Conservation (phyloP, 2,113 vertebrate species). For the Mastomys coucha region DNA sequence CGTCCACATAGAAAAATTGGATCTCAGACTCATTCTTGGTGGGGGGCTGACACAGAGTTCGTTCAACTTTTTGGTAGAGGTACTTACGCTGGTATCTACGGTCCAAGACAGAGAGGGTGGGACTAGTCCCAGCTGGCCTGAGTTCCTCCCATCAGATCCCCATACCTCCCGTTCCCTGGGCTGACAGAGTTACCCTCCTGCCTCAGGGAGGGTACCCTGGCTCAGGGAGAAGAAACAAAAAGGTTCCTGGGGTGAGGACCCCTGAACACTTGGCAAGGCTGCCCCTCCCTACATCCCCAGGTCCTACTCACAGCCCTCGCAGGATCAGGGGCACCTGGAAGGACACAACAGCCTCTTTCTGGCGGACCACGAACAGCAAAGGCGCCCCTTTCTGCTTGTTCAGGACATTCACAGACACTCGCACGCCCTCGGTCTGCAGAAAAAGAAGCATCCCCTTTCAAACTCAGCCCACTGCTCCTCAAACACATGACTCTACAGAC, state of each 20-base stretch:
- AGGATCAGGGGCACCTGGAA: conserved; percentile 98
- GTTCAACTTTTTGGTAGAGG: conserved; percentile 94
- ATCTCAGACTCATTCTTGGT: conserved; percentile 90
- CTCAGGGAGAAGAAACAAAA: not conserved
- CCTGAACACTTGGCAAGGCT: not conserved
- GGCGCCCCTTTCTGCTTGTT: conserved; percentile 89
- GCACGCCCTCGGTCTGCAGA: conserved; percentile 94
- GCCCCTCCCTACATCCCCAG: not conserved
- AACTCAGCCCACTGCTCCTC: not conserved
- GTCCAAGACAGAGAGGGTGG: not conserved
- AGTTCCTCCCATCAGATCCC: not conserved
- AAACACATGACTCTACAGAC: not conserved
- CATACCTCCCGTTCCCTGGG: not conserved
- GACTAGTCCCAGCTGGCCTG: not conserved
- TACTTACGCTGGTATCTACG: conserved; percentile 96
- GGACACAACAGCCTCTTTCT: conserved; percentile 97
- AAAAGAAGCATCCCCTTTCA: not conserved
- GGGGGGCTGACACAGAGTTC: conserved; percentile 96
- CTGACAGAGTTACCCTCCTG: not conserved
- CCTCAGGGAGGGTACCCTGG: not conserved
- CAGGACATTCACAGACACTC: conserved; percentile 93
- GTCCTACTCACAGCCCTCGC: conserved; percentile 94
- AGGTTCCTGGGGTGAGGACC: not conserved
- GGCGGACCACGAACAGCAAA: conserved; percentile 95
- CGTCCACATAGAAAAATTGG: conserved; percentile 96